Conservation (phyloP, 2,113 vertebrate genomes). For the Mus pahari region DNA sequence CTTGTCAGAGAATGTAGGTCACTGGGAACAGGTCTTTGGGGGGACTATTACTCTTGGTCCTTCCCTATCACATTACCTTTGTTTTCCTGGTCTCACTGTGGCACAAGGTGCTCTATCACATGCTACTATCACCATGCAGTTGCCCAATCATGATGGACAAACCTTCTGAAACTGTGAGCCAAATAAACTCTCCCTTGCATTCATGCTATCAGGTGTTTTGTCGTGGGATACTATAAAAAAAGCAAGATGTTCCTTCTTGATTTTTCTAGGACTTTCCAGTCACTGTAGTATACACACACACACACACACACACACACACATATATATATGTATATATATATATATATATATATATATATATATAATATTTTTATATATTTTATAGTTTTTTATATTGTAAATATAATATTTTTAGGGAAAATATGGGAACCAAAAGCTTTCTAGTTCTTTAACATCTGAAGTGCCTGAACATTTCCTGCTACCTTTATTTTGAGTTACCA, state of each 20-base stretch:
- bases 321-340: not conserved
- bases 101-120: not conserved
- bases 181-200: not conserved
- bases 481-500: not conserved
- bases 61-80: not conserved
- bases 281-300: not conserved
- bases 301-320: too few species aligned
- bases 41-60: not conserved
- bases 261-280: not conserved
- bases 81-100: not conserved
- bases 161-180: not conserved
- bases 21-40: not conserved
- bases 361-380: not conserved
- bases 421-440: not conserved
- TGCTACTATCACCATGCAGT: not conserved
- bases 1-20: not conserved
- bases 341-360: not conserved
- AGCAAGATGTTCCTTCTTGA: constrained; percentile 1
- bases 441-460: not conserved
- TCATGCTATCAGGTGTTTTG: not conserved
- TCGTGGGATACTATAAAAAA: not conserved
- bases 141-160: not conserved
- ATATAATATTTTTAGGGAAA: constrained; percentile 38
- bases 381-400: constrained; percentile 44
- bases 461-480: not conserved